Evolutionary conservation across 2,113 vertebrate genomes (phyloP).

Genomic region (Poecile atricapillus): DNA sequence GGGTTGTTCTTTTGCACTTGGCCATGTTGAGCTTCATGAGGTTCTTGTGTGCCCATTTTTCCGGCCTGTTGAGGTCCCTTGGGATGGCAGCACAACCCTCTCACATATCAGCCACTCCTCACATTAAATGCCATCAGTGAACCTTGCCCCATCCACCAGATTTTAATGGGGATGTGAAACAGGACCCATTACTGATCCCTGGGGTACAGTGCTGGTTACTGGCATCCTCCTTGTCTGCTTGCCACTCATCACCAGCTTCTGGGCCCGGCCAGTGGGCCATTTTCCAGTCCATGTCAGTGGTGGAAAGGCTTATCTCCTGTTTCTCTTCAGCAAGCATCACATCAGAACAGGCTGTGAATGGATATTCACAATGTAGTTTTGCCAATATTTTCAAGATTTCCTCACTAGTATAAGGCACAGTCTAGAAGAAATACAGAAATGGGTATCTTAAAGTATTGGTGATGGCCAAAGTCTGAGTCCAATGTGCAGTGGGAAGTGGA

Average conservation of each 20-base stretch:
- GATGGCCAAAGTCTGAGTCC: not conserved
- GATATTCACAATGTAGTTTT: not conserved
- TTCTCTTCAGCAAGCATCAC: not conserved
- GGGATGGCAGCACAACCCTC: not conserved
- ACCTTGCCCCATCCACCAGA: not conserved
- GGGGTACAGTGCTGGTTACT: not conserved
- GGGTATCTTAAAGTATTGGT: not conserved
- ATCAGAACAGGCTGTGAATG: not conserved
- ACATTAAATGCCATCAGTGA: not conserved
- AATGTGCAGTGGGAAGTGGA: not conserved
- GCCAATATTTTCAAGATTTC: not conserved
- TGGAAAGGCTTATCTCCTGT: rapidly evolving
- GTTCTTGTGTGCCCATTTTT: not conserved
- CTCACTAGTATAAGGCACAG: not conserved
- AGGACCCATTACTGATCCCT: not conserved
- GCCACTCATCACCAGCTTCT: not conserved
- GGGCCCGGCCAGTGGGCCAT: not conserved
- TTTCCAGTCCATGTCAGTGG: not conserved
- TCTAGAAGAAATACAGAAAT: not conserved
- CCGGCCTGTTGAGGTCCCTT: not conserved
- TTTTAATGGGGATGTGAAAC: not conserved
- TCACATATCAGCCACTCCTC: rapidly evolving
- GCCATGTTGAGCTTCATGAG: not conserved
- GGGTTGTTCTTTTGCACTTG: not conserved
- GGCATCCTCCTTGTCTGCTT: not conserved